phyloP scores from a whole-genome alignment of 30 jellyfish, hydroid and myxozoan genomes.

The Aurelia coerulea region DNA sequence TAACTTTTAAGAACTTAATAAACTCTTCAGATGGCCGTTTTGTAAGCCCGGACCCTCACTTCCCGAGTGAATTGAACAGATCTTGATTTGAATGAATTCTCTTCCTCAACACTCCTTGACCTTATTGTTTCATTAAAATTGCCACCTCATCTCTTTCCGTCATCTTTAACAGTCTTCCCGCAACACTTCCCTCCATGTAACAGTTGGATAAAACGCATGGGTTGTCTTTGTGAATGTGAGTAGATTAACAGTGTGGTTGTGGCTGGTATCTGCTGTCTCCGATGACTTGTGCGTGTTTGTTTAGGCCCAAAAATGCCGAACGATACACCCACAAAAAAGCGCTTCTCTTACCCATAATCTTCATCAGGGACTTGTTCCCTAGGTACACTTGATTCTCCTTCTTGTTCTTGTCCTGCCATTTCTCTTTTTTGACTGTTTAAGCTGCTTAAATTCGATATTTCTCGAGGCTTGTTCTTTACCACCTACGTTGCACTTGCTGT shows the following conservation, averaged over 20 bases:
- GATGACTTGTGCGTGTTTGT: neutral
- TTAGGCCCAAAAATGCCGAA: constrained; percentile 9
- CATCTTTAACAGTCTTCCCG: neutral
- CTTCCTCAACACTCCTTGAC: no score
- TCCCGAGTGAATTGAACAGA: no score
- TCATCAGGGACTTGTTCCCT: constrained; percentile 26
- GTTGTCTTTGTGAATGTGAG: neutral
- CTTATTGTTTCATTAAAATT: no score
- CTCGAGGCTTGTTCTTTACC: neutral
- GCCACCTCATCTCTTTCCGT: no score
- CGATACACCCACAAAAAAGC: neutral
- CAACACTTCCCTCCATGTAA: constrained; percentile 3
- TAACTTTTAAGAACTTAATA: no score
- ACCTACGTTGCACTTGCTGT: constrained; percentile 10
- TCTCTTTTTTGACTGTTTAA: neutral
- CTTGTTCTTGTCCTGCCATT: constrained; percentile 37
- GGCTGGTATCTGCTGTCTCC: no score
- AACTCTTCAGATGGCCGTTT: no score
- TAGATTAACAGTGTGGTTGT: neutral
- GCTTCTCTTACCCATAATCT: constrained; percentile 42
- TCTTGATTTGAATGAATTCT: no score
- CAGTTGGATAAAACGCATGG: neutral
- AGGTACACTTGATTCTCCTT: neutral
- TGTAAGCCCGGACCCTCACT: no score
- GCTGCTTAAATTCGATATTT: neutral